Percentiles rank a stretch among this genome's conserved stretches.
Evolutionary conservation across 2,113 vertebrate species (phyloP).

Genomic region (Leptosomus discolor): DNA sequence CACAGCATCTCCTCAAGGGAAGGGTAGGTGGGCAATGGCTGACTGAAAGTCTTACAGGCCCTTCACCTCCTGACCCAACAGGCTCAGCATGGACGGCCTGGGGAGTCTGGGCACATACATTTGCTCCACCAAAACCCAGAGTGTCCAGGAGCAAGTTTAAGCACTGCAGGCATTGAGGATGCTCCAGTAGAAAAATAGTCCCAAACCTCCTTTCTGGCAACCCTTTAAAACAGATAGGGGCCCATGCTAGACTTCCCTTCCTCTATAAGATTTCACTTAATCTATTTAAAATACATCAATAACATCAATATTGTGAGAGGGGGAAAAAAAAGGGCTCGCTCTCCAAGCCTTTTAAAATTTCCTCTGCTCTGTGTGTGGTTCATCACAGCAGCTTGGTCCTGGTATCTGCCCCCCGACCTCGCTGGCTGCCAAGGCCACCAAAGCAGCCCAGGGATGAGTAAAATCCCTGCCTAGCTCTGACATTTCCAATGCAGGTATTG

Average conservation of each 20-base stretch:
- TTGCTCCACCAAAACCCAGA: background rate
- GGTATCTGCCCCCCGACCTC: background rate
- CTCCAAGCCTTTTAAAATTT: background rate
- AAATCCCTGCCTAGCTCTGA: background rate
- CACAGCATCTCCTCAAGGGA: fast-evolving
- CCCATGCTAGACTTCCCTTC: background rate
- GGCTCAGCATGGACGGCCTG: background rate
- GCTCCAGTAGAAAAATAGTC: background rate
- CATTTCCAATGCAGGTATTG: fast-evolving
- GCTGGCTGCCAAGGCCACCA: background rate
- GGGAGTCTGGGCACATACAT: fast-evolving
- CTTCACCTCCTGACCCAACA: background rate
- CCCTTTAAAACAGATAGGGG: background rate
- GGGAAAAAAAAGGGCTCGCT: fast-evolving
- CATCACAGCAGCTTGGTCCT: background rate
- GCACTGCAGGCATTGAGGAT: background rate
- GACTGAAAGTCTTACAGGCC: background rate
- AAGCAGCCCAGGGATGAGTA: background rate
- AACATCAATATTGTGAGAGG: background rate
- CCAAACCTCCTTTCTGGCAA: background rate
- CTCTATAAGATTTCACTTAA: background rate
- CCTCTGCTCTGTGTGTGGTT: background rate
- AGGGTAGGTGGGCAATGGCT: background rate
- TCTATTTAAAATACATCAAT: background rate
- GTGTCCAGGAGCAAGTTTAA: background rate